Base-by-base conservation (phyloP, 2,888 invertebrate genomes). In the Hydraecia micacea region DNA sequence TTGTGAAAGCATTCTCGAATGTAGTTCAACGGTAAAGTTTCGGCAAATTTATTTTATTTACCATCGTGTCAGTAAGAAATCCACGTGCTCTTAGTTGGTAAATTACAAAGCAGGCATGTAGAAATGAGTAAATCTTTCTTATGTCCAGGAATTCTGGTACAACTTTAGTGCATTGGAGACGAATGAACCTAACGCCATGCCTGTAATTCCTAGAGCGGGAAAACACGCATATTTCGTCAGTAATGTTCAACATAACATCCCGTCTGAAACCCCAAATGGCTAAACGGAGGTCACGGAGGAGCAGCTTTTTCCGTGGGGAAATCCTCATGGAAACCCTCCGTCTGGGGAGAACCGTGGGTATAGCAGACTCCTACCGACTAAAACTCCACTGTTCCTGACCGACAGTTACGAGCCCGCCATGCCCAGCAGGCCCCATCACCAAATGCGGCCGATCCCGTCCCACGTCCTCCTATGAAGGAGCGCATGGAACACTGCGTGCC, bases 1-100 rank as follows among this genome's bases (percentile, higher is more conserved):
- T 63, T 63, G 76, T 73, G 79, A 82, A 88, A 77, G 76, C 36
- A 69, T 80, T 76, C 87, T 84, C 87, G 87, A 85, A 86, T 85
- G 81, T 83, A 78, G 79, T 78, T 32, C 79, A 84, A 42, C 75
- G 58, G 25, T 65, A 68, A 74, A 73, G 79, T 79, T 72, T 80
- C 63, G 42, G 58, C n/a, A 66, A 71, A 79, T 88, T 87, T 85
- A 83, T 80, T 77, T 74, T 80, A 80, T 81, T 81, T 80, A 80
- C 36, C 81, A 18, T 36, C 52, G 15, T 42, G 84, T 75, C 79
- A 66, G 77, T 80, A 25, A 32, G 62, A 71, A 39, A 36, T 63
- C 36, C 69, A 86, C 73, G 75, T 82, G 75, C 32, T 39, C 42
- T 25, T 25, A 15, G 49, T 73, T 11, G 55, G 9, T 21, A 36